These are phyloP conservation scores for Cavia aperea DNA, from an alignment of 2,113 vertebrate species.

Conservation along the genomic window DNA sequence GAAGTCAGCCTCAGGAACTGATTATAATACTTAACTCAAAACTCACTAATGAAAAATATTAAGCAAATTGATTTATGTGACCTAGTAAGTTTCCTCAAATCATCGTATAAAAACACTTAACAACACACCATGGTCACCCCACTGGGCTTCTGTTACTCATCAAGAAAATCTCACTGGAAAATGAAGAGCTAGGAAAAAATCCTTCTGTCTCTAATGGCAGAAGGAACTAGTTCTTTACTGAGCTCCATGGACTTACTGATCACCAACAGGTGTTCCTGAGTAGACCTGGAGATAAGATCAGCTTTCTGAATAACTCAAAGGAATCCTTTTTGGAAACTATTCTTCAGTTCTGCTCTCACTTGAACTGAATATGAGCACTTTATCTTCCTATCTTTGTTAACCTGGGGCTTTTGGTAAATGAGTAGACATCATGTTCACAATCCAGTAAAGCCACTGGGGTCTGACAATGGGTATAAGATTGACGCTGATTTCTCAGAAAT, in stretches of 20 bases:
- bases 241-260: neutral
- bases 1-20: slow-evolving; percentile 7
- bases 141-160: neutral
- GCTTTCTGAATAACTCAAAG: neutral
- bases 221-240: neutral
- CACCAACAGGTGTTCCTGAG: neutral
- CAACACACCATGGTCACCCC: neutral
- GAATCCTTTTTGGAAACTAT: neutral
- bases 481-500: neutral
- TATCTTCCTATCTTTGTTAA: neutral
- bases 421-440: neutral
- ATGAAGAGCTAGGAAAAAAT: neutral
- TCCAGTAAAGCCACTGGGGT: neutral
- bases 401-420: neutral
- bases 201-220: neutral
- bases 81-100: slow-evolving; percentile 40
- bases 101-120: slow-evolving; percentile 35
- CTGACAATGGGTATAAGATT: neutral
- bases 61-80: slow-evolving; percentile 41
- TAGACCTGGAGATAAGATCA: neutral
- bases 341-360: slow-evolving; percentile 5
- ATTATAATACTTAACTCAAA: slow-evolving; percentile 37
- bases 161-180: neutral
- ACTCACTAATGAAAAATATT: slow-evolving; percentile 25
- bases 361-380: neutral